Base-by-base conservation (phyloP, 2,797 vertebrate genomes). In the Anguilla anguilla region DNA sequence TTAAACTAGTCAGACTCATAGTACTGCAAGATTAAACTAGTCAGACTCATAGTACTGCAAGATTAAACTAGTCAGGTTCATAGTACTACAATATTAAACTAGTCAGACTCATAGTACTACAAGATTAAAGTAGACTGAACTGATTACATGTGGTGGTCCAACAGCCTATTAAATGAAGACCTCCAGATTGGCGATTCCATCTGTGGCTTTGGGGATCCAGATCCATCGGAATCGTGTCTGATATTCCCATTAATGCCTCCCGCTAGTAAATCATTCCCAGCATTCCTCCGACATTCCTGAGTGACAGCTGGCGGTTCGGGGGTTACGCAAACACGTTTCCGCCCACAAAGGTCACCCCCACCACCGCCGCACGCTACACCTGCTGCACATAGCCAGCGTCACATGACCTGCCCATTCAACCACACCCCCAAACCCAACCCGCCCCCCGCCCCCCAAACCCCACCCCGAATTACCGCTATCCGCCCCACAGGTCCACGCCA, bases 251-350 rank as follows among this genome's bases (percentile, higher is more conserved):
- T 61, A 59, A 61, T 39, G 35, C 55, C 31, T 3, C 7, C 7
- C 83, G 5, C 59, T 11, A 31, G 84, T 31, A 10, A 3, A 69
- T 57, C 22, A 2, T 6, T 4, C 86, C 43, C 69, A 10, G 69
- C 57, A 61, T 84, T 28, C 82, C 7, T 85, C 39, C 72, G 91
- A 84, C 89, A 89, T 92, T 91, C 90, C 90, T 87, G 87, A 90
- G 87, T 85, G 88, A 89, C 53, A n/a, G 87, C 28, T 2, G 19
- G 55, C 83, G 83, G 86, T 89, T 84, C 86, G 1, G 28, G 89
- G 89, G 89, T 93, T 92, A 91, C 59, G 19, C 64, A 89, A 93
- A 93, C 90, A 90, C 1, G 6, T 31, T 3, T 86, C 28, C 84
- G 67, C 3, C 35, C 83, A 89, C 86, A 35, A 77, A 53, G n/a